Conservation (phyloP, 2,113 vertebrate genomes). For the Pseudorasbora parva region DNA sequence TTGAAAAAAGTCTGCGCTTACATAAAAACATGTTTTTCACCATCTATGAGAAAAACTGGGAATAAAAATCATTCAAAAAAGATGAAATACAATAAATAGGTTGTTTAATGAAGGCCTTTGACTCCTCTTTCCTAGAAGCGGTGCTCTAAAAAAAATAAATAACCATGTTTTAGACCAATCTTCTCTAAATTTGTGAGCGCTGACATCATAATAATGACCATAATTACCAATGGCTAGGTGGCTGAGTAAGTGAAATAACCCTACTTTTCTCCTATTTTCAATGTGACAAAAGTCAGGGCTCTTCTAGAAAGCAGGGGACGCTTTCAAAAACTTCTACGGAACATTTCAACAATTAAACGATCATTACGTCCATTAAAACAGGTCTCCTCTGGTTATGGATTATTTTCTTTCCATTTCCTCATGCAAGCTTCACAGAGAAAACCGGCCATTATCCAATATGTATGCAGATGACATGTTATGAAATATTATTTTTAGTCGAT, state of each 20-base stretch:
- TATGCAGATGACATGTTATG: neutral
- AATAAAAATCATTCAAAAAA: neutral
- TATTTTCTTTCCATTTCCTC: neutral
- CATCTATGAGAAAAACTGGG: neutral
- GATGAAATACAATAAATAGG: neutral
- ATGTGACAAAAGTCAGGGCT: conserved; percentile 1
- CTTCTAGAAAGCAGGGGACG: neutral
- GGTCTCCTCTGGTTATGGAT: neutral
- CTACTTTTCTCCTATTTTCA: conserved; percentile 10
- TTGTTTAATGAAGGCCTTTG: neutral
- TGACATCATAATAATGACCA: conserved; percentile 36
- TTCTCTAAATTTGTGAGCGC: neutral
- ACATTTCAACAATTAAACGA: conserved; percentile 9
- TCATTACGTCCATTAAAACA: neutral
- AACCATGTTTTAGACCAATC: conserved; percentile 12
- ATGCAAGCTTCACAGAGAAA: neutral
- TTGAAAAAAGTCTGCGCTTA: neutral
- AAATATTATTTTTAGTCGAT: neutral
- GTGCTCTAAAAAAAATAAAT: neutral
- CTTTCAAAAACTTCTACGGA: neutral
- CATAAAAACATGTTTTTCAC: neutral
- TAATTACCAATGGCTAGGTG: neutral
- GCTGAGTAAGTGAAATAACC: neutral
- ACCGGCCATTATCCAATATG: neutral
- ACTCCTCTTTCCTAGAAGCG: neutral